Percentiles rank a stretch among this genome's conserved stretches.
phyloP scores from a whole-genome alignment of 53 echinoderm and acorn worm genomes.

The Holothuria scabra region DNA sequence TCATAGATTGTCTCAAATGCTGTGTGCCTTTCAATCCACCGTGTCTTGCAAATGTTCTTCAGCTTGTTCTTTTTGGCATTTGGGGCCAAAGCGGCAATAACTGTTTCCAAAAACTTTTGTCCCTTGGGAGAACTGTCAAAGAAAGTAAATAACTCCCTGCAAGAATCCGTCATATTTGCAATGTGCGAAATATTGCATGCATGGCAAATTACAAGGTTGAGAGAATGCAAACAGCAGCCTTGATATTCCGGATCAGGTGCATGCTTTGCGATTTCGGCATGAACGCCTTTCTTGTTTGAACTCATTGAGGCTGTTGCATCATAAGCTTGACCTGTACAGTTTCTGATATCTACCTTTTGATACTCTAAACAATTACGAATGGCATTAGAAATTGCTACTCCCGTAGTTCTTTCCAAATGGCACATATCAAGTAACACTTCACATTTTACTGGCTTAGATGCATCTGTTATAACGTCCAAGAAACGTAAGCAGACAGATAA shows the following conservation, averaged over 20 bases:
- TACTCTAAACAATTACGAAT: too few species aligned
- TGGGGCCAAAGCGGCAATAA: background rate
- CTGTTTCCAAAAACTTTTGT: slow-evolving; percentile 1
- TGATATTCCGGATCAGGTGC: slow-evolving; percentile 12
- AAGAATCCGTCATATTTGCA: slow-evolving; percentile 32
- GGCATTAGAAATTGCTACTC: too few species aligned
- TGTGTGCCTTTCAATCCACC: slow-evolving; percentile 53
- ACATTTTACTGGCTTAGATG: too few species aligned
- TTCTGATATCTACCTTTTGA: too few species aligned
- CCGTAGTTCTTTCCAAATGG: too few species aligned
- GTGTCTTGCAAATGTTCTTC: slow-evolving; percentile 55
- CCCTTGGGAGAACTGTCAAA: slow-evolving; percentile 56
- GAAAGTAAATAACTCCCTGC: slow-evolving; percentile 43
- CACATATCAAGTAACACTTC: too few species aligned
- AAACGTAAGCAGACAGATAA: too few species aligned
- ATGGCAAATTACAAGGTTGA: slow-evolving; percentile 48
- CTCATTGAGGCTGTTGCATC: slow-evolving; percentile 55
- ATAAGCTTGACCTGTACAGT: slow-evolving; percentile 36
- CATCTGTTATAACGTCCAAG: too few species aligned
- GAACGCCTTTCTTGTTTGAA: slow-evolving; percentile 18
- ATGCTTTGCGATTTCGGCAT: background rate
- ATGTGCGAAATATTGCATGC: slow-evolving; percentile 40
- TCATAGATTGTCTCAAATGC: slow-evolving; percentile 42
- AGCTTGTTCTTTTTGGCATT: slow-evolving; percentile 26
- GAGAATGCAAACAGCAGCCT: slow-evolving; percentile 41